Base-by-base conservation (phyloP, 2,888 invertebrate species). In the Abrostola tripartita region DNA sequence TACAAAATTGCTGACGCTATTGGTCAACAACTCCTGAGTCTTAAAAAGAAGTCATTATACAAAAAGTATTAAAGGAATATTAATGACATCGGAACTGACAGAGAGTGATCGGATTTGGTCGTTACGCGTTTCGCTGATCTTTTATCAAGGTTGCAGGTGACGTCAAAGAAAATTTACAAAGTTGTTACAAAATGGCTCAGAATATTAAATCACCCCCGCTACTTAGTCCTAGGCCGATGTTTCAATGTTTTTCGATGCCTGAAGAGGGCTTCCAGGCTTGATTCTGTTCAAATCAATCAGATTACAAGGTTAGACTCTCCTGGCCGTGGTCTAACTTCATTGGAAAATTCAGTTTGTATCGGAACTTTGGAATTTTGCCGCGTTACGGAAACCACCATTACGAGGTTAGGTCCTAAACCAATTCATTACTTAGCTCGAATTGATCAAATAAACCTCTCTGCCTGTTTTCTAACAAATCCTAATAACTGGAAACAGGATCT, bases 61-160 rank as follows among this genome's bases (percentile, higher is more conserved):
- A 64, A 69, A 64, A 24, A 9, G 9, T 1, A 24, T 65, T 38
- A 59, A 63, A 65, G 47, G 44, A 67, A 67, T 61, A 69, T 62
- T 65, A 61, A 67, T 56, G 62, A 54, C 50, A 40, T 44, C 10
- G 53, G 50, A 52, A 55, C 52, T 57, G 65, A 69, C 61, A 44
- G 65, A 61, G 61, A 44, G 56, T 58, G 53, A 66, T 64, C 52
- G 41, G 24, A 53, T 57, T 61, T 35, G 10, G n/a, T 58, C 49
- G 40, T 49, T 53, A 56, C 37, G 11, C 54, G 40, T 47, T 44
- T 47, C 44, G 12, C 14, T 49, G 52, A 9, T 59, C 6, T 52
- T 37, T 55, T 35, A 47, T 36, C 35, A 60, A 44, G 50, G 41
- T 52, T 56, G 9, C 58, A 14, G 51, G 58, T 47, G n/a, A 41